phyloP scores from a whole-genome alignment of 2,797 vertebrate genomes.

The Capromys pilorides region DNA sequence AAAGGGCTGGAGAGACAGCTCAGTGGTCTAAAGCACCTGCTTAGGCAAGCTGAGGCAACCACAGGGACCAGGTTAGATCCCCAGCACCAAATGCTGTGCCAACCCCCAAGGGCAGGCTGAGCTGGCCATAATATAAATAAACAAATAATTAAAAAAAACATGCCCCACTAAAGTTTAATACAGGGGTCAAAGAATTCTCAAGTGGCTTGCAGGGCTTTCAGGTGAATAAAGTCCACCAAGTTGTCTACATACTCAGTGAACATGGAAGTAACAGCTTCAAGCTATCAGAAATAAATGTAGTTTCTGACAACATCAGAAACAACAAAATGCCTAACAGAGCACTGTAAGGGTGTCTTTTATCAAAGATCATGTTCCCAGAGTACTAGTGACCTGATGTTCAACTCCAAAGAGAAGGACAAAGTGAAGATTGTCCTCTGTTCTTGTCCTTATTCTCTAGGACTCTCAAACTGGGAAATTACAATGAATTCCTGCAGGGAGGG shows the following conservation, averaged over 20 bases:
- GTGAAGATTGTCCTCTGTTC: not conserved
- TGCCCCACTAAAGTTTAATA: not conserved
- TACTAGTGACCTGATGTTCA: not conserved
- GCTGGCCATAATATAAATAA: too few relatives aligned
- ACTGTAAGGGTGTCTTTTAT: not conserved
- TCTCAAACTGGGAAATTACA: not conserved
- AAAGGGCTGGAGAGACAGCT: not conserved
- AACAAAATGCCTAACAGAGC: not conserved
- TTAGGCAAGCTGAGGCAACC: too few relatives aligned
- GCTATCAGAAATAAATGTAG: not conserved
- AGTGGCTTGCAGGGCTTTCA: not conserved
- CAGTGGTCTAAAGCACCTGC: too few relatives aligned
- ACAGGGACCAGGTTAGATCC: too few relatives aligned
- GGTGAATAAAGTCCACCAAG: not conserved
- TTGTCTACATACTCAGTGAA: not conserved
- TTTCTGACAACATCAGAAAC: not conserved
- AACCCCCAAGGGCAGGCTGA: too few relatives aligned
- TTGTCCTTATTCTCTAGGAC: not conserved
- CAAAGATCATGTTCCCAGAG: not conserved
- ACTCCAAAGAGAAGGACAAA: not conserved
- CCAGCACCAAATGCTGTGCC: too few relatives aligned
- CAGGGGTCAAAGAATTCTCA: not conserved
- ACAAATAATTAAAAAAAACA: too few relatives aligned
- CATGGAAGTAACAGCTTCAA: not conserved
- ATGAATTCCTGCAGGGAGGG: not conserved